Evolutionary conservation across 1,140 invertebrate genomes (phyloP).

Genomic region (Orchestia grillus): DNA sequence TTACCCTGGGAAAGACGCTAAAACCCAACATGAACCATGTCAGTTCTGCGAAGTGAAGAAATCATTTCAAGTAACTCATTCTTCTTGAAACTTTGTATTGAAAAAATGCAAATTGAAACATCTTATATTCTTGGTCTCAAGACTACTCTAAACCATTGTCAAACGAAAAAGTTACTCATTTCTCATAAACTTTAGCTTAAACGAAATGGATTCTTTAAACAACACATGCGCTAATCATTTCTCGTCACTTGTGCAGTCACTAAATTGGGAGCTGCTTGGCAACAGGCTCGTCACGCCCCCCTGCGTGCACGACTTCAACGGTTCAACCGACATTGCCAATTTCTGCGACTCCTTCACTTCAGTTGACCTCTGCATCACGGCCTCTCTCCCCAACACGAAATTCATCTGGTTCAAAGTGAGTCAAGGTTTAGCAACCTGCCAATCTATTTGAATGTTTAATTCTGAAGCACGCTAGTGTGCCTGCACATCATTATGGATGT

Average conservation of each 20-base stretch:
- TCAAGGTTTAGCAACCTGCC: not conserved
- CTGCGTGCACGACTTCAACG: not conserved
- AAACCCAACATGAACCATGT: too few relatives aligned
- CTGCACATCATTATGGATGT: too few relatives aligned
- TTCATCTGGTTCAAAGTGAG: not conserved
- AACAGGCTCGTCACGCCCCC: not conserved
- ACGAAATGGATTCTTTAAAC: not conserved
- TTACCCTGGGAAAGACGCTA: too few relatives aligned
- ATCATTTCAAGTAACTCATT: too few relatives aligned
- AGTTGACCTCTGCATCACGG: not conserved
- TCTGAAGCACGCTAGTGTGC: too few relatives aligned
- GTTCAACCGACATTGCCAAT: not conserved
- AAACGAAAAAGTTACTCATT: too few relatives aligned
- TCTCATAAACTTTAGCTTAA: too few relatives aligned
- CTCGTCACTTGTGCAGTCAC: not conserved
- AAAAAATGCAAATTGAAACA: too few relatives aligned
- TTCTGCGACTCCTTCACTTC: not conserved
- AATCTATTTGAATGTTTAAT: not conserved
- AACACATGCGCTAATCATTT: not conserved
- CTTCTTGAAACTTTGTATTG: too few relatives aligned
- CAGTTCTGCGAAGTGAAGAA: too few relatives aligned
- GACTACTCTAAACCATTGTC: too few relatives aligned
- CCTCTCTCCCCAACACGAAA: not conserved
- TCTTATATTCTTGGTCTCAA: too few relatives aligned
- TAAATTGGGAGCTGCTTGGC: not conserved